Percentiles rank a stretch among this genome's conserved stretches.
phyloP scores from a whole-genome alignment of 2,797 vertebrate species.

The Scolopax bukidnonensis region DNA sequence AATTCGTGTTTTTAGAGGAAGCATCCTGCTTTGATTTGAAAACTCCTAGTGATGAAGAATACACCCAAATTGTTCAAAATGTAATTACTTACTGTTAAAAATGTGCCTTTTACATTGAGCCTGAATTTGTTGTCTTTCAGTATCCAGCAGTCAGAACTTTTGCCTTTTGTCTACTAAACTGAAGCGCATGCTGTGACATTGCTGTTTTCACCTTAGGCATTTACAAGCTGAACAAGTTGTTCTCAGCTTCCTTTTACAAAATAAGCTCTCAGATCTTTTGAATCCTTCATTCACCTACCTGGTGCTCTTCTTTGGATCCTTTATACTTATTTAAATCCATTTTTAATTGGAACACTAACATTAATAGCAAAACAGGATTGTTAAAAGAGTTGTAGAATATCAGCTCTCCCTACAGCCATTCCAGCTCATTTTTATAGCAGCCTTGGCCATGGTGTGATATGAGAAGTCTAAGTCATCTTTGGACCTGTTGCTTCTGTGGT shows the following conservation, averaged over 20 bases:
- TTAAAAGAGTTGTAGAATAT: background rate
- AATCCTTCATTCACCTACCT: background rate
- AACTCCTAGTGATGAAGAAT: background rate
- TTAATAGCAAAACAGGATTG: background rate
- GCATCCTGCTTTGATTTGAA: background rate
- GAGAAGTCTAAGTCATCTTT: background rate
- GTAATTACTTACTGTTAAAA: conserved; percentile 33
- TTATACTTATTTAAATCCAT: background rate
- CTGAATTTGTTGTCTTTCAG: conserved; percentile 7
- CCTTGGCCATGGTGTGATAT: background rate
- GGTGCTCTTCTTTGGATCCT: background rate
- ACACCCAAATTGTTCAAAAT: background rate
- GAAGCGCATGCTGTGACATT: background rate
- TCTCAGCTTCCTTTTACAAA: background rate
- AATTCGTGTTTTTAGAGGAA: background rate
- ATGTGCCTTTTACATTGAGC: background rate
- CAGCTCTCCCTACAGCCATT: background rate
- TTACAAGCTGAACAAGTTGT: background rate
- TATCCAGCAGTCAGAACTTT: conserved; percentile 33
- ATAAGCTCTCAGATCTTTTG: background rate
- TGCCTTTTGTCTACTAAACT: conserved; percentile 25
- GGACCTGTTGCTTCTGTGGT: background rate
- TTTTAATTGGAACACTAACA: background rate
- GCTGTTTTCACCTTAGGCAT: background rate
- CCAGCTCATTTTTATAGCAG: background rate